Base-by-base conservation (phyloP, 2,888 invertebrate species). In the Cosmia pyralina region DNA sequence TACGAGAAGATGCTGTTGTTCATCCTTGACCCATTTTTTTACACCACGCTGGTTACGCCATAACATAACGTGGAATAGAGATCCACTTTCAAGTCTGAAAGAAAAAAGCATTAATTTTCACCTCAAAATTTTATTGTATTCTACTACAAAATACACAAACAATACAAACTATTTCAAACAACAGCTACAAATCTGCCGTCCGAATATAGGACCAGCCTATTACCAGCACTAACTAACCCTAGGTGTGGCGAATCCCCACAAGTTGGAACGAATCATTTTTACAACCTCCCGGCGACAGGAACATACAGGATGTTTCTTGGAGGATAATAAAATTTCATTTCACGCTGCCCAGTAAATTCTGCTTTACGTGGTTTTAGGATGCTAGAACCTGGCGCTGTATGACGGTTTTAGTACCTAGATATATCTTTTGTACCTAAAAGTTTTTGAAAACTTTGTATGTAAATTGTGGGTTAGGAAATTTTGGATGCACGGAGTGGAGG, bases 261-360 rank as follows among this genome's bases (percentile, higher is more conserved):
- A 85, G 87, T 88, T 88, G 90, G 85, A 88, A 88, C 92, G 89
- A 92, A 92, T 91, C 84, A 88, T 82, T 87, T 92, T 92, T 89
- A 92, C 86, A 84, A 77, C 85, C 79, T 75, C 65, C 66, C 81
- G 52, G 74, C 72, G 78, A 86, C 83, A 65, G 52, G 67, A 83
- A 58, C 55, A 72, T 64, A 68, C 81, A 77, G 86, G 84, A 83
- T 82, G 78, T 83, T 84, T 76, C 74, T 72, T 73, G 44, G 46
- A 69, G 77, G 79, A 75, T 73, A 85, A 77, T 88, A 84, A 86
- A 88, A 86, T 78, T 86, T 80, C 79, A 83, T 87, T 88, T 84
- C 84, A 82, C 74, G 83, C 80, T 76, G 65, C 63, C 71, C 44
- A 66, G 63, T 82, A 82, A 82, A 79, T 87, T 79, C 75, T 84